A percentile compares a stretch with the other conserved stretches of the same genome.
Evolutionary conservation across 1,140 invertebrate genomes (phyloP).

Genomic region (Drosophila parabipectinata): DNA sequence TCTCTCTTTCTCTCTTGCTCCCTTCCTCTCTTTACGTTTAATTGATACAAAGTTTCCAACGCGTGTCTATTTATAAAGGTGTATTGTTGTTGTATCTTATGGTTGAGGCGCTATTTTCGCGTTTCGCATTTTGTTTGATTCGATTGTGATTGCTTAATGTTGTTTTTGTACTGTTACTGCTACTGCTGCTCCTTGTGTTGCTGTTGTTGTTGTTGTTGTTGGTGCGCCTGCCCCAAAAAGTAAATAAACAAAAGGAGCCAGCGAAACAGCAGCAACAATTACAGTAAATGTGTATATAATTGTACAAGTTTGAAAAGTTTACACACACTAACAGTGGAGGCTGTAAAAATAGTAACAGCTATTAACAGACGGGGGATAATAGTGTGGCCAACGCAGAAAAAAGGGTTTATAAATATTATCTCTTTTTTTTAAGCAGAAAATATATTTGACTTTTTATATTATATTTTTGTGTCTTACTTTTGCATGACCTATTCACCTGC

Average conservation of each 20-base stretch:
- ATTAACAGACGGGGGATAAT: too few species aligned
- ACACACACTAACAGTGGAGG: slow-evolving; percentile 34
- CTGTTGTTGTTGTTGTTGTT: slow-evolving; percentile 45
- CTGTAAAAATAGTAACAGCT: background rate
- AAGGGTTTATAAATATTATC: too few species aligned
- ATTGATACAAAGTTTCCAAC: slow-evolving; percentile 76
- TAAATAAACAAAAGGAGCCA: slow-evolving; percentile 74
- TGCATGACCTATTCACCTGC: background rate
- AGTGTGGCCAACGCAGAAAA: too few species aligned
- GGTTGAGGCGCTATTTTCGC: slow-evolving; percentile 69
- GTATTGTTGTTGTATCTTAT: slow-evolving; percentile 30
- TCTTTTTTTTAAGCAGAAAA: background rate
- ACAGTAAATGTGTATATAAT: slow-evolving; percentile 73
- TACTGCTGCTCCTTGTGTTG: background rate
- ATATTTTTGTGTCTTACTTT: too few species aligned
- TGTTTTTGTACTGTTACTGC: slow-evolving; percentile 16
- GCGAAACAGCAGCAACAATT: slow-evolving; percentile 62
- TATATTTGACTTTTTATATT: too few species aligned
- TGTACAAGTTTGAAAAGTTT: slow-evolving; percentile 65
- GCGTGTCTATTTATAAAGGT: slow-evolving; percentile 75
- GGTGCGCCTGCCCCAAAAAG: slow-evolving; percentile 71
- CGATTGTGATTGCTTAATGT: slow-evolving; percentile 71
- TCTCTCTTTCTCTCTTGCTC: background rate
- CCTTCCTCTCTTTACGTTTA: slow-evolving; percentile 49
- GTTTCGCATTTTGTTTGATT: slow-evolving; percentile 66